phyloP scores from a whole-genome alignment of 35 echinoderm and acorn worm genomes.

The Heliocidaris erythrogramma region DNA sequence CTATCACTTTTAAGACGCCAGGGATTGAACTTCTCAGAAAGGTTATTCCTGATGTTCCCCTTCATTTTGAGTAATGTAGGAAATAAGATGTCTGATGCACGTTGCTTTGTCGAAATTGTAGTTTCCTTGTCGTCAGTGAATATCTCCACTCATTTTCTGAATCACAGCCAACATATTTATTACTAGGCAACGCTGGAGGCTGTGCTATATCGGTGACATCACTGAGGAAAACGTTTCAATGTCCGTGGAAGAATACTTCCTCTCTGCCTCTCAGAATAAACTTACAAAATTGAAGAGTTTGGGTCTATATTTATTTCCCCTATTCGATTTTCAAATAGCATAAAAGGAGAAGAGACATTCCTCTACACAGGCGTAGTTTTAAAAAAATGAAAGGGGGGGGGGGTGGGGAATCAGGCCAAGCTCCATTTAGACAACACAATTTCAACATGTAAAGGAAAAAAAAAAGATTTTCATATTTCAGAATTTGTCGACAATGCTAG shows the following conservation, averaged over 20 bases:
- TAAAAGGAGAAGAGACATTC: neutral
- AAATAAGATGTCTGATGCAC: neutral
- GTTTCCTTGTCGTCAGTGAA: neutral
- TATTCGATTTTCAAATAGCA: neutral
- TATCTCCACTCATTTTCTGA: neutral
- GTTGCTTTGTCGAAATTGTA: neutral
- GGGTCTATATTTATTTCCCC: neutral
- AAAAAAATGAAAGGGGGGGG: too few species aligned
- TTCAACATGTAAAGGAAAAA: too few species aligned
- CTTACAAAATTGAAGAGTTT: neutral
- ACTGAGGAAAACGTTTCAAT: neutral
- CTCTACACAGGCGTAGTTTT: neutral
- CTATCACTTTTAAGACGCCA: neutral
- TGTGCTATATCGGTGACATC: neutral
- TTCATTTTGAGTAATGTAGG: neutral
- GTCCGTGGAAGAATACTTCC: neutral
- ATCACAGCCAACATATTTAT: constrained; percentile 2
- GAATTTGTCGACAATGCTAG: too few species aligned
- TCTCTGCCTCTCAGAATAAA: neutral
- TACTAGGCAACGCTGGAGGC: constrained; percentile 7
- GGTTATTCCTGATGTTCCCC: neutral
- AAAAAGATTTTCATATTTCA: too few species aligned
- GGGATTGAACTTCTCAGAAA: neutral
- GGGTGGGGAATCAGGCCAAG: too few species aligned
- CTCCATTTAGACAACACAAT: too few species aligned